phyloP scores from a whole-genome alignment of 2,888 invertebrate genomes.

The Noctuana brunneofusca region DNA sequence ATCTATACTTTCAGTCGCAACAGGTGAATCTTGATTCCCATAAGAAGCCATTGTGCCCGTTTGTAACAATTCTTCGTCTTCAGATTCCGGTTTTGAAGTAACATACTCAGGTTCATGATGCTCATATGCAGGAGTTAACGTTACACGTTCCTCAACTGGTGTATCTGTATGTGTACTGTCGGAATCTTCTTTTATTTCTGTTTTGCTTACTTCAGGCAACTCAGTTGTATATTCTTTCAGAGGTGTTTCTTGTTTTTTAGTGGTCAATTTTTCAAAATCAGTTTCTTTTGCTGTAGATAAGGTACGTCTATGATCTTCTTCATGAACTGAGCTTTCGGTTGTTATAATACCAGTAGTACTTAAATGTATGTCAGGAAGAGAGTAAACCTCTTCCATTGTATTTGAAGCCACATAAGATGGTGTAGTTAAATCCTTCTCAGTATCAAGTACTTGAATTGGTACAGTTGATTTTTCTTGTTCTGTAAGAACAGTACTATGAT shows the following conservation, averaged over 20 bases:
- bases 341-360: slow-evolving; percentile 1
- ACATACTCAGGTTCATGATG: slow-evolving; percentile 7
- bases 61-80: neutral
- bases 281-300: slow-evolving; percentile 15
- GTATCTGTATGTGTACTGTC: neutral
- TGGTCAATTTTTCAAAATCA: slow-evolving; percentile 38
- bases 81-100: slow-evolving; percentile 8
- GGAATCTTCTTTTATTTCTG: neutral
- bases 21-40: slow-evolving; percentile 11
- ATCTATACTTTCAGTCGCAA: slow-evolving; percentile 10
- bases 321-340: slow-evolving; percentile 18
- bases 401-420: neutral
- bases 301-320: slow-evolving; percentile 16
- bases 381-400: slow-evolving; percentile 2
- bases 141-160: slow-evolving; percentile 4
- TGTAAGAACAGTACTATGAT: slow-evolving; percentile 3
- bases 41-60: neutral
- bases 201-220: slow-evolving; percentile 5
- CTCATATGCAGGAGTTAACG: slow-evolving; percentile 9
- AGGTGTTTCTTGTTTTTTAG: slow-evolving; percentile 23
- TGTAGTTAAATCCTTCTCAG: slow-evolving; percentile 26
- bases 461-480: slow-evolving; percentile 35
- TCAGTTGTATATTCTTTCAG: slow-evolving; percentile 12
- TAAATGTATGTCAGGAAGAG: slow-evolving; percentile 3
- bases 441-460: slow-evolving; percentile 8